Evolutionary conservation across 2,113 vertebrate species (phyloP).

Genomic region (Lasiurus cinereus): DNA sequence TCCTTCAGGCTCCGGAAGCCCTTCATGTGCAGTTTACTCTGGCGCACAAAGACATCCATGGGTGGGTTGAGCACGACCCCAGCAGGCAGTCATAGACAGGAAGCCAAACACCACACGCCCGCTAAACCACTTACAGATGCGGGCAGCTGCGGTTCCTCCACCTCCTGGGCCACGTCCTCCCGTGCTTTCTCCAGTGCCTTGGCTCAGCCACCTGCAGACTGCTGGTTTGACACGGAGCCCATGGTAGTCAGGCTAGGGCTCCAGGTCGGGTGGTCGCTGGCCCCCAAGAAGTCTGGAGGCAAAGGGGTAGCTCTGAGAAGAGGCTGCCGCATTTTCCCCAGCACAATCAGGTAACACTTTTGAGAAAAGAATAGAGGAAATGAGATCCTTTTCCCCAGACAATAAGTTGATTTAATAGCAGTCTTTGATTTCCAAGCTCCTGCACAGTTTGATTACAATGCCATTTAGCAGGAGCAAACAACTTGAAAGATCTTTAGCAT

Average conservation of each 20-base stretch:
- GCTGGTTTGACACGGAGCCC: slow-evolving; percentile 95
- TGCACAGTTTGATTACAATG: slow-evolving; percentile 28
- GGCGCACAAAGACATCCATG: slow-evolving; percentile 99
- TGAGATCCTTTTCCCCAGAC: neutral
- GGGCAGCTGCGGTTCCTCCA: too few species aligned
- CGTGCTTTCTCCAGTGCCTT: too few species aligned
- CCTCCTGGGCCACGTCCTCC: too few species aligned
- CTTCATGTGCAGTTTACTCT: slow-evolving; percentile 79
- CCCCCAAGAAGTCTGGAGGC: slow-evolving; percentile 84
- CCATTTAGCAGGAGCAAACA: slow-evolving; percentile 11
- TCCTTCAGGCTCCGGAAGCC: too few species aligned
- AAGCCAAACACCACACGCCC: slow-evolving; percentile 99
- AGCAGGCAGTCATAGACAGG: slow-evolving; percentile 95
- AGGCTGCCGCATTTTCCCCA: slow-evolving; percentile 91
- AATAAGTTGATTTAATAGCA: neutral
- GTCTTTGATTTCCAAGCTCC: neutral
- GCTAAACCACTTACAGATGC: slow-evolving; percentile 92
- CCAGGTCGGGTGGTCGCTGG: slow-evolving; percentile 78
- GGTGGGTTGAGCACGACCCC: slow-evolving; percentile 93
- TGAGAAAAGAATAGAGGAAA: neutral
- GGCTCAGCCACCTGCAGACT: slow-evolving; percentile 91
- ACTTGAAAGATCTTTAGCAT: slow-evolving; percentile 15
- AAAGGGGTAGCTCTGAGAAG: slow-evolving; percentile 86
- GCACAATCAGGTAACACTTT: slow-evolving; percentile 86
- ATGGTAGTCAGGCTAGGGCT: slow-evolving; percentile 86